A percentile compares a stretch with the other conserved stretches of the same genome.
These are phyloP conservation scores for Hydrolagus affinis DNA, from an alignment of 2,113 vertebrate genomes.

Conservation along the genomic window DNA sequence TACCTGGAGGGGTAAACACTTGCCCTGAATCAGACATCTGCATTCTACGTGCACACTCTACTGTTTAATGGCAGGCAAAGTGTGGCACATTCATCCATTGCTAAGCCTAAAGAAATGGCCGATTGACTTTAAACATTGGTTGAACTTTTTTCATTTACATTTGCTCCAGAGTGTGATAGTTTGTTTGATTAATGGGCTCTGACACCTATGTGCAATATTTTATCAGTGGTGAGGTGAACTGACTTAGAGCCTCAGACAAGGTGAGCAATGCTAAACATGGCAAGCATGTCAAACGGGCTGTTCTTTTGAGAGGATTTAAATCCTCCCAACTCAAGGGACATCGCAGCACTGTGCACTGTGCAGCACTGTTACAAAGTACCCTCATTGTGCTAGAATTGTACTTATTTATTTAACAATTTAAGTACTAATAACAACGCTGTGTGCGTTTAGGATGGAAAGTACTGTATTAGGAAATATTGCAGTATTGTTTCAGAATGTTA, in stretches of 20 bases:
- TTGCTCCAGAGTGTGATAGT: background rate
- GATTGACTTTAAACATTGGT: background rate
- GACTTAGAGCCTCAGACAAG: background rate
- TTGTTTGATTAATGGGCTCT: background rate
- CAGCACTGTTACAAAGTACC: no score
- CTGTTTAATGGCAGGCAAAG: background rate
- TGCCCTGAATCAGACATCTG: background rate
- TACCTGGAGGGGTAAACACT: background rate
- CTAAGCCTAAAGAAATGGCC: background rate
- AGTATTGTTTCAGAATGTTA: no score
- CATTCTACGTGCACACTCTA: no score
- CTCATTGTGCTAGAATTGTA: no score
- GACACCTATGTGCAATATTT: background rate
- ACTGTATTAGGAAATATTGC: no score
- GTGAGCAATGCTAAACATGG: background rate
- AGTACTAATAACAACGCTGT: no score
- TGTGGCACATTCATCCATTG: background rate
- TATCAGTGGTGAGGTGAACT: background rate
- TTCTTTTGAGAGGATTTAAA: slow-evolving; percentile 7
- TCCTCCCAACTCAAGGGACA: background rate
- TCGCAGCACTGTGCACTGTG: background rate
- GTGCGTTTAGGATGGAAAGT: no score
- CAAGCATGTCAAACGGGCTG: background rate
- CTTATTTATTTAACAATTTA: no score
- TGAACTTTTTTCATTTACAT: background rate